phyloP scores from a whole-genome alignment of 2,888 invertebrate genomes.

The Stenolophus ochropezus region DNA sequence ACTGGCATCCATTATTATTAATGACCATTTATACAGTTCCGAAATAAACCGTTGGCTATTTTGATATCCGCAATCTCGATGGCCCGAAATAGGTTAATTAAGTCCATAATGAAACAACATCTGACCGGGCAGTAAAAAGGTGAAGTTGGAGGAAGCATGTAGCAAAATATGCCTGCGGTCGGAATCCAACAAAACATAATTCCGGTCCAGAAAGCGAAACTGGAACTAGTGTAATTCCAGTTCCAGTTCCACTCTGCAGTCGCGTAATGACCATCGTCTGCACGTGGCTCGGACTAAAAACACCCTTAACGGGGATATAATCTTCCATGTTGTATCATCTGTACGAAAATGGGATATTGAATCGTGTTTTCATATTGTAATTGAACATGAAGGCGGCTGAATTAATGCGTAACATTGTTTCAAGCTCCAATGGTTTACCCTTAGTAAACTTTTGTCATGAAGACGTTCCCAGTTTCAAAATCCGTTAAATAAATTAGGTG shows the following conservation, averaged over 20 bases:
- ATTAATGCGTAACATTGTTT: neutral
- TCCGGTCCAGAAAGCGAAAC: constrained; percentile 35
- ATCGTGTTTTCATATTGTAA: neutral
- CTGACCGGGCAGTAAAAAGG: constrained; percentile 18
- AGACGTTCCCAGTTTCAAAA: no score
- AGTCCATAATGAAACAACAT: constrained; percentile 21
- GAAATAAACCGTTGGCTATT: neutral
- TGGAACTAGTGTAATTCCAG: constrained; percentile 28
- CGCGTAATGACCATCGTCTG: constrained; percentile 28
- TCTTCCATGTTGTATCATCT: constrained; percentile 27
- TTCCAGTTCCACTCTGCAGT: constrained; percentile 1
- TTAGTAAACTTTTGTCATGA: no score
- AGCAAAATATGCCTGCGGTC: constrained; percentile 39
- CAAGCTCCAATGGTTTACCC: neutral
- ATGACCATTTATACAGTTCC: neutral
- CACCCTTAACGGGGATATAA: constrained; percentile 35
- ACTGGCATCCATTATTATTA: no score
- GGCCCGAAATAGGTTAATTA: constrained; percentile 22
- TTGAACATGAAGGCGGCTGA: neutral
- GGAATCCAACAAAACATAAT: constrained; percentile 44
- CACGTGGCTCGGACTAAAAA: constrained; percentile 41
- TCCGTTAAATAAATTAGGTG: no score
- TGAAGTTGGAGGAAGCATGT: constrained; percentile 6
- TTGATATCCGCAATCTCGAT: neutral
- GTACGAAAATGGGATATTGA: constrained; percentile 22